These are phyloP conservation scores for Atopsyche davidsoni DNA, from an alignment of 1,140 invertebrate species.

Conservation along the genomic window DNA sequence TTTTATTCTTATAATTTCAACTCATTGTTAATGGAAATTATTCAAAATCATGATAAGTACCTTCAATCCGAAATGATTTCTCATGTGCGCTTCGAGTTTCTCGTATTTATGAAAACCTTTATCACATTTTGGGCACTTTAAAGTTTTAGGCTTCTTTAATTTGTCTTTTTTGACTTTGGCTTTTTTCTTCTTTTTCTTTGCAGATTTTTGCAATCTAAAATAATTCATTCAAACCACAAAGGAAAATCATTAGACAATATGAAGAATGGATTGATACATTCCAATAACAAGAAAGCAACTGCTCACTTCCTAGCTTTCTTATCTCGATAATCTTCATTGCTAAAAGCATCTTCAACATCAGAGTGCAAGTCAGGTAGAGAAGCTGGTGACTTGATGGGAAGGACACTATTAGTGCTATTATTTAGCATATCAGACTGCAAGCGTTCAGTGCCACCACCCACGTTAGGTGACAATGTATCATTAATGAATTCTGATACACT, in stretches of 20 bases:
- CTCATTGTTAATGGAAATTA: too few relatives aligned
- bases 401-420: background rate
- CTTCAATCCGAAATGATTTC: constrained; percentile 47
- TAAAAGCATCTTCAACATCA: constrained; percentile 27
- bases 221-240: background rate
- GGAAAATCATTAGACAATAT: background rate
- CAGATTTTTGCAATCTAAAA: constrained; percentile 24
- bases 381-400: constrained; percentile 22
- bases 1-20: too few relatives aligned
- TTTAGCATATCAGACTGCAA: constrained; percentile 7
- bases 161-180: constrained; percentile 28
- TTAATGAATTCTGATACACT: constrained; percentile 16
- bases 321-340: constrained; percentile 23
- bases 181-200: constrained; percentile 29
- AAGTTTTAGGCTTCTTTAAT: constrained; percentile 30
- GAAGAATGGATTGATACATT: background rate
- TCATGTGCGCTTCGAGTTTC: constrained; percentile 46
- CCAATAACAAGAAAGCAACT: constrained; percentile 4
- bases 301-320: constrained; percentile 26
- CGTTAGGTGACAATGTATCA: constrained; percentile 16
- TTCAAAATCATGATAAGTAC: constrained; percentile 33
- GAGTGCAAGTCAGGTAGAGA: constrained; percentile 27
- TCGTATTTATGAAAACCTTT: constrained; percentile 47
- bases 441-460: constrained; percentile 7
- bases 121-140: constrained; percentile 46